phyloP scores from a whole-genome alignment of 30 jellyfish, hydroid and myxozoan species.

The Cassiopea xamachana region DNA sequence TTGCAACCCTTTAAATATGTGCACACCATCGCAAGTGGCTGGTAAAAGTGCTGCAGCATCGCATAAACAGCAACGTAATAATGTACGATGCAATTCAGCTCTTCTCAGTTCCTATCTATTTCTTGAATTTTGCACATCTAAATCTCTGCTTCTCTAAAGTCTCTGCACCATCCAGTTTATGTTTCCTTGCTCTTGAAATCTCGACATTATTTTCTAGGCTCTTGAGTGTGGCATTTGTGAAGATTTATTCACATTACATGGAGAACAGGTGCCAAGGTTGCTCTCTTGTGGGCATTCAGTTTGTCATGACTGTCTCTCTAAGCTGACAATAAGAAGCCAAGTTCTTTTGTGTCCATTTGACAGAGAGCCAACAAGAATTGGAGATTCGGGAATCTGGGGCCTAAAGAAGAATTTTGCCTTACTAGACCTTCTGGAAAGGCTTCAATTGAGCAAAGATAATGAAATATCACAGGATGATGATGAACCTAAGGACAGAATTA shows the following conservation, averaged over 20 bases:
- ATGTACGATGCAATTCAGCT: background rate
- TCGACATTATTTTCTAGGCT: slow-evolving; percentile 57
- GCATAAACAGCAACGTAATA: background rate
- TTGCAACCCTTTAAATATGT: background rate
- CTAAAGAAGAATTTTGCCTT: slow-evolving; percentile 91
- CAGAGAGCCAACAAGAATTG: slow-evolving; percentile 85
- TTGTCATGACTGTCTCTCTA: slow-evolving; percentile 93
- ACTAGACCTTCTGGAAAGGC: slow-evolving; percentile 85
- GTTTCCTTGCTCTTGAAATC: background rate
- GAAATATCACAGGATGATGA: slow-evolving; percentile 50
- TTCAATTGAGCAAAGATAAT: slow-evolving; percentile 42
- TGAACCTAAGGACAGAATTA: background rate
- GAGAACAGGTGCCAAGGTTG: slow-evolving; percentile 93
- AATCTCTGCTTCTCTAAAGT: no score
- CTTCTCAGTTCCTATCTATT: background rate
- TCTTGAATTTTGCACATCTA: no score
- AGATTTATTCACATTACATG: slow-evolving; percentile 83
- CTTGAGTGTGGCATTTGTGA: slow-evolving; percentile 96
- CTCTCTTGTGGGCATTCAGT: slow-evolving; percentile 95
- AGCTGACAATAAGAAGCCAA: slow-evolving; percentile 57
- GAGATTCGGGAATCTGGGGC: slow-evolving; percentile 99
- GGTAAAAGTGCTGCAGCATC: background rate
- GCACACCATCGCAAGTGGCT: background rate
- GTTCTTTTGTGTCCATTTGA: slow-evolving; percentile 91
- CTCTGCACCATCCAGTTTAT: background rate